phyloP scores from a whole-genome alignment of 1,140 invertebrate species.

The Globodera rostochiensis region DNA sequence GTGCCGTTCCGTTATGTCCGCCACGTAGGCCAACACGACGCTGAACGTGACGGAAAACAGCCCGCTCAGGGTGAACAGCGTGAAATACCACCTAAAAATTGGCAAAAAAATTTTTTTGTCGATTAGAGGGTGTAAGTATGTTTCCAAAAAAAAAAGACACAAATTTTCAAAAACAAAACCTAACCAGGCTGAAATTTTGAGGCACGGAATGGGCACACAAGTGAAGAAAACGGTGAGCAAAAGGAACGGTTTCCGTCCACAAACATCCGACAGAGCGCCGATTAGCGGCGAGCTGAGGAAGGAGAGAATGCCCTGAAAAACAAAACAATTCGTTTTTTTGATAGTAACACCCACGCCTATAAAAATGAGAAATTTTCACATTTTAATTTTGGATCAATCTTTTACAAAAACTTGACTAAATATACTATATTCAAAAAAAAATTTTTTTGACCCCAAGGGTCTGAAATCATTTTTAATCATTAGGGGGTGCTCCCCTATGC shows the following conservation, averaged over 20 bases:
- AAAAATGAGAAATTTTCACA: slow-evolving; percentile 7
- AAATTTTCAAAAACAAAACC: slow-evolving; percentile 33
- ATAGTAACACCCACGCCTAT: too few species aligned
- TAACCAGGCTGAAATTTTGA: slow-evolving; percentile 95
- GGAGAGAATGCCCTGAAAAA: slow-evolving; percentile 83
- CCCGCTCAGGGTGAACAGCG: slow-evolving; percentile 97
- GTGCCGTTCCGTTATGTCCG: slow-evolving; percentile 96
- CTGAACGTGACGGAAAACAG: slow-evolving; percentile 98
- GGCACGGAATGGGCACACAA: slow-evolving; percentile 95
- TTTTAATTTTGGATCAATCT: too few species aligned
- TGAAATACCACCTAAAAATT: slow-evolving; percentile 88
- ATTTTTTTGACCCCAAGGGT: too few species aligned
- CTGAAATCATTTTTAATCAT: too few species aligned
- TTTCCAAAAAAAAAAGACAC: slow-evolving; percentile 11
- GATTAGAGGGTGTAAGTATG: not conserved
- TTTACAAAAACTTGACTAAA: too few species aligned
- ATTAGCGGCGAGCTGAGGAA: slow-evolving; percentile 95
- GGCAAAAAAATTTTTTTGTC: not conserved
- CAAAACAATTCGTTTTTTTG: not conserved
- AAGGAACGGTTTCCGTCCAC: slow-evolving; percentile 96
- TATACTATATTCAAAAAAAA: too few species aligned
- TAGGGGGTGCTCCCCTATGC: too few species aligned
- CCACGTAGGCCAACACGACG: slow-evolving; percentile 91
- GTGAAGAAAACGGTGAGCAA: slow-evolving; percentile 98
- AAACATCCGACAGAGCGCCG: slow-evolving; percentile 93